phyloP scores from a whole-genome alignment of 2,113 vertebrate species.

The Gobio gobio region DNA sequence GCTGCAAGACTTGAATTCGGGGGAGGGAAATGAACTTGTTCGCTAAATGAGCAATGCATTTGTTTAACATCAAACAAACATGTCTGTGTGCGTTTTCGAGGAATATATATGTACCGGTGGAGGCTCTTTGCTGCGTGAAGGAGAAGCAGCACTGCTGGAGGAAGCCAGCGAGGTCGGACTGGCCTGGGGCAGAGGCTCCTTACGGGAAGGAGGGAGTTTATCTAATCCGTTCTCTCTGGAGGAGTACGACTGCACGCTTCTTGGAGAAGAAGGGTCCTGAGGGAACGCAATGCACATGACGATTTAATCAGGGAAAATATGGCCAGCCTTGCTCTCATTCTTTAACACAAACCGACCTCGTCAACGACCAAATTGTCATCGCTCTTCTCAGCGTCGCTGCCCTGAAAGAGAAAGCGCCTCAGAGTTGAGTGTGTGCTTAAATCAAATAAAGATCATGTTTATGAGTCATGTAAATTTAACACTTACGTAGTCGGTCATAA shows the following conservation, averaged over 20 bases:
- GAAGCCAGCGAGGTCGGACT: conserved; percentile 89
- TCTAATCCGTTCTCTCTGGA: conserved; percentile 89
- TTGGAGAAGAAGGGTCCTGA: conserved; percentile 89
- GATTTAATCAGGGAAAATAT: conserved; percentile 21
- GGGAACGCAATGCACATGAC: not conserved
- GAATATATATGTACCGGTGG: conserved; percentile 68
- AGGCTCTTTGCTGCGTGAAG: conserved; percentile 82
- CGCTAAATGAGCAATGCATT: not conserved
- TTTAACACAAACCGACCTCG: conserved; percentile 72
- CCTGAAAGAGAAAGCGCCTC: conserved; percentile 71
- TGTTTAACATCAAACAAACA: not conserved
- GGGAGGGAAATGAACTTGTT: not conserved
- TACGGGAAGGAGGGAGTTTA: conserved; percentile 79
- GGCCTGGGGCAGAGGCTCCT: conserved; percentile 82
- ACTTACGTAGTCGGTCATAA: conserved; percentile 86
- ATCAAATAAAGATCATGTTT: conserved; percentile 1
- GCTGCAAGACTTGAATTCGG: not conserved
- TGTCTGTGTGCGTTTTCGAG: not conserved
- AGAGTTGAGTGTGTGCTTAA: not conserved
- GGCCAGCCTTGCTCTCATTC: not conserved
- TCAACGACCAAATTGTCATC: conserved; percentile 94
- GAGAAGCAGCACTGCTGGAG: conserved; percentile 84
- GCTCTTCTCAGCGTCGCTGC: conserved; percentile 91
- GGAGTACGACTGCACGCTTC: conserved; percentile 88
- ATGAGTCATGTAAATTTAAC: conserved; percentile 15